Base-by-base conservation (phyloP, 30 jellyfish, hydroid and myxozoan genomes). In the Aurelia sp. region DNA sequence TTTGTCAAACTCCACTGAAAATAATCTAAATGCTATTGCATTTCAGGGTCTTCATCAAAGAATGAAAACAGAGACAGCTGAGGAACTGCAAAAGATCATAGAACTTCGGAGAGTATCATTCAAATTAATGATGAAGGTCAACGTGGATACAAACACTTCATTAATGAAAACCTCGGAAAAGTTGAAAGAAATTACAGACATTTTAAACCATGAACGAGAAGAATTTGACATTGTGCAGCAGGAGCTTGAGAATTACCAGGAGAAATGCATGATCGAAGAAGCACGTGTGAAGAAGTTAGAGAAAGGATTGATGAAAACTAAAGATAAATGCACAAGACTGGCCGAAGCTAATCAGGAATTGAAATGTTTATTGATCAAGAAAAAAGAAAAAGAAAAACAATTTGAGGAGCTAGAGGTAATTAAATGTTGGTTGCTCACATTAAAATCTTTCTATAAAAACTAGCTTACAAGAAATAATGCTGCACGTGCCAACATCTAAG, bases 31-130 rank as follows among this genome's bases (percentile, higher is more conserved):
- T 44, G 10, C 7, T 7, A 8, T 8, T 44, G 3, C 55, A 44
- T 44, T 44, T 44, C 69, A 59, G 69, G 31, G 69, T 27, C 47
- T 84, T 72, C 80, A 76, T 22, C 35, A 58, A 65, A 13, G 76
- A 35, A 1, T 13, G 18, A 18, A 84, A 72, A 63, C 87, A 60
- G 55, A 84, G 73, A 3, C 66, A 44, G 11, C 22, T 50, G 31
- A 76, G 72, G 93, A 84, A 50, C 63, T 71, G 76, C 69, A 62
- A 52, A 41, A 23, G 11, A 22, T 84, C 64, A 74, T 74, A 10
- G 93, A 60, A 47, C 27, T 76, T 13, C 53, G 82, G 51, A 35
- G 60, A 20, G 93, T 59, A 1, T 35, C 93, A 3, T 30, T 64
- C 20, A 76, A 72, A 44, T 31, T 73, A 6, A 48, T 84, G 66